phyloP scores from a whole-genome alignment of 1,140 invertebrate species.

The Lerema accius region DNA sequence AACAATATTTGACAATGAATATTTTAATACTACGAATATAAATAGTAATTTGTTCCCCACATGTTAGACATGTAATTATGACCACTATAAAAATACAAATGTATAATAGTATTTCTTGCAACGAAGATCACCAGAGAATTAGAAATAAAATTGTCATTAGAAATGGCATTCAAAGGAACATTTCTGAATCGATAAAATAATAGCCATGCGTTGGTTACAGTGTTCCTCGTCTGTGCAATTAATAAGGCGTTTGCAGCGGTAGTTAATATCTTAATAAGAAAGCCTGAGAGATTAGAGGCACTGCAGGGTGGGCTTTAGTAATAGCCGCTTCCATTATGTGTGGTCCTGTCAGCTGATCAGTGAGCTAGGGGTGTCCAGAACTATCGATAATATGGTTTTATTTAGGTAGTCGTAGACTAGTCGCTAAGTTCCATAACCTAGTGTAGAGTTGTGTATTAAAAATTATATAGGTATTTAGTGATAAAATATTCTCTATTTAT shows the following conservation, averaged over 20 bases:
- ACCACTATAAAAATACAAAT: too few relatives aligned
- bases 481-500: too few relatives aligned
- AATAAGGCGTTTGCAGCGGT: slow-evolving; percentile 63
- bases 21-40: too few relatives aligned
- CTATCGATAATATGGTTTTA: too few relatives aligned
- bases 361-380: slow-evolving; percentile 27
- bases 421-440: too few relatives aligned
- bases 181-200: slow-evolving; percentile 29
- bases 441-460: too few relatives aligned
- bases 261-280: slow-evolving; percentile 79
- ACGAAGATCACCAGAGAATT: neutral
- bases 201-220: slow-evolving; percentile 40
- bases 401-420: too few relatives aligned
- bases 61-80: too few relatives aligned
- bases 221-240: slow-evolving; percentile 45
- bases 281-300: slow-evolving; percentile 69
- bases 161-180: slow-evolving; percentile 3
- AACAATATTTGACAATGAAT: too few relatives aligned
- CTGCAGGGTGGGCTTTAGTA: slow-evolving; percentile 55
- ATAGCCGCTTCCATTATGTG: slow-evolving; percentile 50
- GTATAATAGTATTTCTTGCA: too few relatives aligned
- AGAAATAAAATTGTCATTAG: slow-evolving; percentile 7
- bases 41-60: too few relatives aligned
- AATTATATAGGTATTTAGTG: too few relatives aligned
- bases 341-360: slow-evolving; percentile 56